phyloP scores from a whole-genome alignment of 2,888 invertebrate genomes.

The Tipula unca region DNA sequence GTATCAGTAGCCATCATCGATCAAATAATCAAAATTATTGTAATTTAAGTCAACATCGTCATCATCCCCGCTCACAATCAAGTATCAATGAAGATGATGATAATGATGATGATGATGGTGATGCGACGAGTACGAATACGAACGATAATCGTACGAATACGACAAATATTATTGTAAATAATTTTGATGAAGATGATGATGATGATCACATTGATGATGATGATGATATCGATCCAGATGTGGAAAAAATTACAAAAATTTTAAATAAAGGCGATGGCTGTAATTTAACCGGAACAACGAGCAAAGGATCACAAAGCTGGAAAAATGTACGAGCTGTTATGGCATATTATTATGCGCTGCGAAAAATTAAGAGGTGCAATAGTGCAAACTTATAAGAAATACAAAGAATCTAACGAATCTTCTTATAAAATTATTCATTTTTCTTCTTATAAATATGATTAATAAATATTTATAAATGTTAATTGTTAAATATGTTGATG shows the following conservation, averaged over 20 bases:
- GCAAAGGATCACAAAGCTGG: conserved; percentile 58
- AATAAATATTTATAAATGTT: background rate
- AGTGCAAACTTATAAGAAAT: background rate
- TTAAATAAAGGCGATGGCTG: background rate
- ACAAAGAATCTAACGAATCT: background rate
- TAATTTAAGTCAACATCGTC: background rate
- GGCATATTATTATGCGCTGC: conserved; percentile 81
- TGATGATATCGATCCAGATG: conserved; percentile 19
- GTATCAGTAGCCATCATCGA: background rate
- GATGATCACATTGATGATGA: background rate
- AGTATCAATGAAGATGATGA: background rate
- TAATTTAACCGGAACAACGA: background rate
- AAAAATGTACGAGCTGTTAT: conserved; percentile 79
- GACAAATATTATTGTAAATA: conserved; percentile 22
- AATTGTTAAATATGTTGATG: conserved; percentile 14
- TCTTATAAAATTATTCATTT: background rate
- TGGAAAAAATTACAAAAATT: conserved; percentile 17
- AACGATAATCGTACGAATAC: conserved; percentile 17
- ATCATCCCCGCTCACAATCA: background rate
- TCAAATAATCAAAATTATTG: background rate
- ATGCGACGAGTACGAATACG: background rate
- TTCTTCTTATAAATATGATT: background rate
- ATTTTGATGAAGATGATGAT: background rate
- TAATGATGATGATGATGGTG: background rate
- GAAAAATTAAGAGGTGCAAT: conserved; percentile 82